These are phyloP conservation scores for Drosophila stalkeri DNA, from an alignment of 2,888 invertebrate genomes.

Conservation along the genomic window DNA sequence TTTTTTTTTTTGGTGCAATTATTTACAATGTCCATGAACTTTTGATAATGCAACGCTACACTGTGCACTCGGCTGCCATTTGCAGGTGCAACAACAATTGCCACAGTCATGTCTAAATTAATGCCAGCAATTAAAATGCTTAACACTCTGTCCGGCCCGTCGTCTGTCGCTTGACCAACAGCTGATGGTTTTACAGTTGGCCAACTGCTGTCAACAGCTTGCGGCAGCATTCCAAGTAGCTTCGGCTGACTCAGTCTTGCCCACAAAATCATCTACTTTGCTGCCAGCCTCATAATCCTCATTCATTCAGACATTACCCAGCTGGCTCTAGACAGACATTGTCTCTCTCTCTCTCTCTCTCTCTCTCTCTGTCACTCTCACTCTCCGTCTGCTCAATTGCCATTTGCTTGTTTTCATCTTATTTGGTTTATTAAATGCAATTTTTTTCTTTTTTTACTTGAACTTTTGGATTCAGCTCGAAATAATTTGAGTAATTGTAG, in stretches of 20 bases:
- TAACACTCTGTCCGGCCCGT: conserved; percentile 53
- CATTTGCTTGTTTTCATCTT: conserved; percentile 1
- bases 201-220: conserved; percentile 67
- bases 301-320: background rate
- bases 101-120: conserved; percentile 61
- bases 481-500: background rate
- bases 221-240: conserved; percentile 60
- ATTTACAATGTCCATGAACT: conserved; percentile 60
- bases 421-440: background rate
- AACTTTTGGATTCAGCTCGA: background rate
- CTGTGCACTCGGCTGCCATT: conserved; percentile 12
- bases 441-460: background rate
- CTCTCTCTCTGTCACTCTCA: background rate
- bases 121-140: conserved; percentile 77
- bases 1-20: conserved; percentile 42
- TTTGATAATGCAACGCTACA: conserved; percentile 40
- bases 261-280: conserved; percentile 56
- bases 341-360: background rate
- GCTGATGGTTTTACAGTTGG: conserved; percentile 40
- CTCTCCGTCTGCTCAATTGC: background rate
- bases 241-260: conserved; percentile 34
- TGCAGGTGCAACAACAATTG: conserved; percentile 33
- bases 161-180: background rate
- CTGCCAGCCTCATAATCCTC: conserved; percentile 8
- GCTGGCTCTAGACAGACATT: background rate